phyloP scores from a whole-genome alignment of 2,113 vertebrate genomes.

The Aldabrachelys gigantea region DNA sequence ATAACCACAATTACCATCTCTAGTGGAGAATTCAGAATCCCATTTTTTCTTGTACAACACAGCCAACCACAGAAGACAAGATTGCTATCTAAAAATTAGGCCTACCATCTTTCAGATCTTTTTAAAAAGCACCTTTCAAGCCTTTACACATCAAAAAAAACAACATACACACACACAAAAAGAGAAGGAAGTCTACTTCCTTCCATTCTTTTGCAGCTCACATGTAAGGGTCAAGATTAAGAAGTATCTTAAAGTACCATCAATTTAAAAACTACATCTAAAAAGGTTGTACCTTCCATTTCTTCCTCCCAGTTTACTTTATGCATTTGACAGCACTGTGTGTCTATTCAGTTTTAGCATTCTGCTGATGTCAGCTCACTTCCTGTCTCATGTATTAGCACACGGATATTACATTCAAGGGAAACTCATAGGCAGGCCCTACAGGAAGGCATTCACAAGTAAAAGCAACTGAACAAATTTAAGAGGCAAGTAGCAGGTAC shows the following conservation, averaged over 20 bases:
- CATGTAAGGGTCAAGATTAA: not conserved
- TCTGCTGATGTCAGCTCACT: not conserved
- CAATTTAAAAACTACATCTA: not conserved
- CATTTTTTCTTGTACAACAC: not conserved
- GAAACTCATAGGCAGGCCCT: not conserved
- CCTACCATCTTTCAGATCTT: not conserved
- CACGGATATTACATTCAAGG: not conserved
- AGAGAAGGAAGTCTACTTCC: too few relatives aligned
- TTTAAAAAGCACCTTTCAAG: not conserved
- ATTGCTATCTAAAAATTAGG: too few relatives aligned
- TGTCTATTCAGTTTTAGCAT: not conserved
- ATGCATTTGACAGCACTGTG: not conserved
- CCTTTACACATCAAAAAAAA: not conserved
- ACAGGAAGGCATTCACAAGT: not conserved
- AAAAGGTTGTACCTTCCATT: not conserved
- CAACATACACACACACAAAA: too few relatives aligned
- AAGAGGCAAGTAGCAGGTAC: fast-evolving
- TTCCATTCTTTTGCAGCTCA: not conserved
- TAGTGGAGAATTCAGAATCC: not conserved
- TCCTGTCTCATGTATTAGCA: not conserved
- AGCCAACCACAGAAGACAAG: not conserved
- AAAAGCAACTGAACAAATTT: not conserved
- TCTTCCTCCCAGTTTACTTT: not conserved
- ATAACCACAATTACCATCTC: not conserved
- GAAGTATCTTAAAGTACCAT: not conserved